Conservation (phyloP, 2,113 vertebrate genomes). For the Chionis minor region DNA sequence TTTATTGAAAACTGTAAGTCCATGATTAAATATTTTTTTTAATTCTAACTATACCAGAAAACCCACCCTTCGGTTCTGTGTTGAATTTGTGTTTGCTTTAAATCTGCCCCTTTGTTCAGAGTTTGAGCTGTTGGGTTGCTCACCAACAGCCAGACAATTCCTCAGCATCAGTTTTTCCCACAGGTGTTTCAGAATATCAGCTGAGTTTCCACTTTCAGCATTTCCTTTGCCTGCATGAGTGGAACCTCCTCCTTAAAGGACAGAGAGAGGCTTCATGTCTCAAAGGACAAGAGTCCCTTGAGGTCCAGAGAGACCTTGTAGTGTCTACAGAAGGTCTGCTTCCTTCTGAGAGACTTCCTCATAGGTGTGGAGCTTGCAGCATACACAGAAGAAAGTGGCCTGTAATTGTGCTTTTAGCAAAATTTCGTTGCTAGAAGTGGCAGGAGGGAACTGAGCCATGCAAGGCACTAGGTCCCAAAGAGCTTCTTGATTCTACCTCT, state of each 20-base stretch:
- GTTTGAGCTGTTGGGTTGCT: neutral
- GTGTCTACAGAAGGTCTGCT: neutral
- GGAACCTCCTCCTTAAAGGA: neutral
- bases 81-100: neutral
- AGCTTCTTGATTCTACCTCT: neutral
- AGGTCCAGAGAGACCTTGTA: neutral
- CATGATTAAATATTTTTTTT: neutral
- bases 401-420: rapidly evolving
- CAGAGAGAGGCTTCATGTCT: neutral
- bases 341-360: neutral
- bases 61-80: neutral
- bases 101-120: neutral
- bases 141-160: neutral
- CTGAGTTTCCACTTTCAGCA: neutral
- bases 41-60: neutral
- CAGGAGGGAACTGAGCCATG: neutral
- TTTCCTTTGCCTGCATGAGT: neutral
- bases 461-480: neutral
- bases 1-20: neutral
- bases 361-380: neutral
- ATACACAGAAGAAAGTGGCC: neutral
- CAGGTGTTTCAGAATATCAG: neutral
- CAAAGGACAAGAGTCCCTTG: neutral
- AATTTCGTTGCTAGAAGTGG: neutral
- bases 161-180: neutral